Conservation (phyloP, 2,797 vertebrate species). For the Enteromius viviparus region DNA sequence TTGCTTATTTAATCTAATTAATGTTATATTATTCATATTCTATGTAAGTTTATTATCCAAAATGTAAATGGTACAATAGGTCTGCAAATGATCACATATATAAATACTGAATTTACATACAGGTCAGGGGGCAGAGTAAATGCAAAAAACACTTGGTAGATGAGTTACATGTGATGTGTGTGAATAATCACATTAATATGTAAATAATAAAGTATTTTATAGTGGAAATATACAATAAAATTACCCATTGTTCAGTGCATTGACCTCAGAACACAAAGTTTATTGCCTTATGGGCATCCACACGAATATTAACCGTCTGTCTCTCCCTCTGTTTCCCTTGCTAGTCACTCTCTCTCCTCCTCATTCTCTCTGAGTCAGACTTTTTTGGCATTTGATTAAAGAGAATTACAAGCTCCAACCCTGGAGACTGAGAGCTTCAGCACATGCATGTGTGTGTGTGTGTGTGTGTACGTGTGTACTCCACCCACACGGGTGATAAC, state of each 20-base stretch:
- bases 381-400: constrained; percentile 52
- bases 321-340: constrained; percentile 34
- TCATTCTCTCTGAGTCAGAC: constrained; percentile 42
- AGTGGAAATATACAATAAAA: constrained; percentile 28
- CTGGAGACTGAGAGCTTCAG: constrained; percentile 35
- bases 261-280: constrained; percentile 44
- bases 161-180: background rate
- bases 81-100: background rate
- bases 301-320: constrained; percentile 46
- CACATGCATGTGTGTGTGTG: constrained; percentile 27
- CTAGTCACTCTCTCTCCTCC: constrained; percentile 37
- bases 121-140: background rate
- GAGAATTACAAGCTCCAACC: constrained; percentile 52
- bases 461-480: constrained; percentile 27
- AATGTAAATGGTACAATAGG: background rate
- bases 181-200: background rate
- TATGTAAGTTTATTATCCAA: no score
- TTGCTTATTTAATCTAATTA: background rate
- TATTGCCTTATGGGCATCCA: constrained; percentile 42
- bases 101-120: background rate
- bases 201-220: background rate
- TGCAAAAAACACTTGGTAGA: background rate
- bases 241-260: constrained; percentile 35
- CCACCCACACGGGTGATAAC: constrained; percentile 49
- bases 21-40: no score